A percentile compares a stretch with the other conserved stretches of the same genome.
Conservation (phyloP, 2,113 vertebrate genomes). For the Onychostoma macrolepis region DNA sequence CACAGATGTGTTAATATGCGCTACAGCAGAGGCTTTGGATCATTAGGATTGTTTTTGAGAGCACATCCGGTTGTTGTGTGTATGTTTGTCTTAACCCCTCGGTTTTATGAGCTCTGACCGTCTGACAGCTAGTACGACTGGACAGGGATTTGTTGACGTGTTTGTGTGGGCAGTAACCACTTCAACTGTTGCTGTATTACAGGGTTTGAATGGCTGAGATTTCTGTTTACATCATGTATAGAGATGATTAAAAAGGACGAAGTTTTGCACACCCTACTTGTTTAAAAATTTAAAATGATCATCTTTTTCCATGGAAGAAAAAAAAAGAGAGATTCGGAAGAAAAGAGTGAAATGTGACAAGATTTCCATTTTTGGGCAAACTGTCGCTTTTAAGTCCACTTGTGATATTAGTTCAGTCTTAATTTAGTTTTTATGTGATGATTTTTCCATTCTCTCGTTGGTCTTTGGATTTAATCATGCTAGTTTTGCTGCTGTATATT, state of each 20-base stretch:
- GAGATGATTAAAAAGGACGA: neutral
- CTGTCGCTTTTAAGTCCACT: neutral
- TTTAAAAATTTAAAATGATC: neutral
- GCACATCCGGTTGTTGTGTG: neutral
- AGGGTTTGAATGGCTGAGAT: neutral
- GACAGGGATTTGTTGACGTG: neutral
- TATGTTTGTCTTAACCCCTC: neutral
- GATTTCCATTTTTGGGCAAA: neutral
- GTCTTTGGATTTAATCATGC: neutral
- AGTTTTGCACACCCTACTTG: neutral
- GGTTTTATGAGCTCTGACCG: conserved; percentile 4
- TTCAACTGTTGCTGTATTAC: conserved; percentile 3
- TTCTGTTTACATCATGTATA: neutral
- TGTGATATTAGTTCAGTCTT: neutral
- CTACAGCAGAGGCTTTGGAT: neutral
- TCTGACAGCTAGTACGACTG: neutral
- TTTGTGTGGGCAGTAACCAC: neutral
- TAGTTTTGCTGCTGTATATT: neutral
- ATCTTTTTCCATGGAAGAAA: neutral
- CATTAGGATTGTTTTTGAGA: neutral
- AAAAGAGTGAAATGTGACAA: neutral
- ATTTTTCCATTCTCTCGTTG: neutral
- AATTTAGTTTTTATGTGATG: neutral
- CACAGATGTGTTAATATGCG: neutral
- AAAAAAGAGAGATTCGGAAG: neutral